Evolutionary conservation across 1,140 invertebrate species (phyloP).

Genomic region (Phymastichus coffea): DNA sequence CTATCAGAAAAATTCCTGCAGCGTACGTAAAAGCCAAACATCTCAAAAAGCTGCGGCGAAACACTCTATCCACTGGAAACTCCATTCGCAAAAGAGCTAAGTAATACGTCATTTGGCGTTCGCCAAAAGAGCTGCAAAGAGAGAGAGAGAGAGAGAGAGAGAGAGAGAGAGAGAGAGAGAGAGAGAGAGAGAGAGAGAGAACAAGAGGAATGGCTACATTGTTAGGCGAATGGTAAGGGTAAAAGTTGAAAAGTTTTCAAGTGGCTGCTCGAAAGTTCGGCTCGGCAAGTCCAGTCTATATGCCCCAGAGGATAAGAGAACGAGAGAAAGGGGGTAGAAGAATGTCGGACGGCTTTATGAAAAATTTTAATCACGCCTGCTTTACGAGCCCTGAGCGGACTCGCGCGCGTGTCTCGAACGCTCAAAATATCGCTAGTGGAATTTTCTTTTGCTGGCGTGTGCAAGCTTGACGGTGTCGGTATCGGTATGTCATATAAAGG

Average conservation of each 20-base stretch:
- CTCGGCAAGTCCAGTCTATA: not conserved
- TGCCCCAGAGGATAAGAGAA: not conserved
- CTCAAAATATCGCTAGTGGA: constrained; percentile 1
- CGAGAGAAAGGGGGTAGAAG: too few species aligned
- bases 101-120: constrained; percentile 9
- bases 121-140: not conserved
- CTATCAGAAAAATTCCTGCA: not conserved
- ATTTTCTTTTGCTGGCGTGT: constrained; percentile 1
- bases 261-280: constrained; percentile 10
- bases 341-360: constrained; percentile 10
- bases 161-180: too few species aligned
- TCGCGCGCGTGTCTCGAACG: constrained; percentile 5
- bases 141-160: too few species aligned
- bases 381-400: too few species aligned
- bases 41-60: not conserved
- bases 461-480: too few species aligned
- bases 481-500: too few species aligned
- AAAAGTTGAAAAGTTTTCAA: constrained; percentile 18
- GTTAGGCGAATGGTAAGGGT: not conserved
- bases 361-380: constrained; percentile 27
- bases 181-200: too few species aligned
- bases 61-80: not conserved
- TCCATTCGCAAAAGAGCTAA: not conserved
- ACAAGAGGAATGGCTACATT: constrained; percentile 8
- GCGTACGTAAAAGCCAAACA: not conserved